These are phyloP conservation scores for Meloidogyne exigua DNA, from an alignment of 1,140 invertebrate species.

Conservation along the genomic window DNA sequence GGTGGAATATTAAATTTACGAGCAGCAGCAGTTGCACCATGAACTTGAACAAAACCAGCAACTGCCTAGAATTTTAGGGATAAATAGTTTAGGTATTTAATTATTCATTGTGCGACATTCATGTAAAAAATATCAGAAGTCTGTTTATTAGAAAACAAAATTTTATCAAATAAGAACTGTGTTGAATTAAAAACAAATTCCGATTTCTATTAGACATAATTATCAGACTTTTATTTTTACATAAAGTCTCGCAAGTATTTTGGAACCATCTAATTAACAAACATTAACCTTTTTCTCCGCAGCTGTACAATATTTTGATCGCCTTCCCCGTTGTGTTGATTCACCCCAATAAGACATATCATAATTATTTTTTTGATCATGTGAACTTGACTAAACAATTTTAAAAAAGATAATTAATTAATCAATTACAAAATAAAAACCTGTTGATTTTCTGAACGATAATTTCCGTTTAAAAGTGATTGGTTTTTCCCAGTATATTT, in stretches of 20 bases:
- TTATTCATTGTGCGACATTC: neutral
- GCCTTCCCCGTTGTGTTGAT: constrained; percentile 34
- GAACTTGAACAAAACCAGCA: constrained; percentile 44
- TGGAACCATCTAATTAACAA: too few species aligned
- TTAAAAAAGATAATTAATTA: neutral
- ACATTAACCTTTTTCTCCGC: constrained; percentile 47
- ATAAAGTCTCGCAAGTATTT: too few species aligned
- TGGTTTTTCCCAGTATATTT: neutral
- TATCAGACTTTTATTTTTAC: too few species aligned
- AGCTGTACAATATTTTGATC: constrained; percentile 50
- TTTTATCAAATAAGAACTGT: too few species aligned
- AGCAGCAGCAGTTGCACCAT: constrained; percentile 51
- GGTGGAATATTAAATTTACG: constrained; percentile 54
- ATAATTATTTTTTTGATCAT: neutral
- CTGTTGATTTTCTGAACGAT: neutral
- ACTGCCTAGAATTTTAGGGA: constrained; percentile 12
- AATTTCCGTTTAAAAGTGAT: neutral
- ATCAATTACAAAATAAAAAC: neutral
- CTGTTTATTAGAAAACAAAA: too few species aligned
- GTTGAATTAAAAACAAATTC: too few species aligned
- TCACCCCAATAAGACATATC: constrained; percentile 6
- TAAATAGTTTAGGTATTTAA: neutral
- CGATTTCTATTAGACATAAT: too few species aligned
- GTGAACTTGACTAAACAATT: constrained; percentile 3
- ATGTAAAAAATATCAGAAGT: too few species aligned